Conservation (phyloP, 2,888 invertebrate species). For the Phyllotreta striolata region DNA sequence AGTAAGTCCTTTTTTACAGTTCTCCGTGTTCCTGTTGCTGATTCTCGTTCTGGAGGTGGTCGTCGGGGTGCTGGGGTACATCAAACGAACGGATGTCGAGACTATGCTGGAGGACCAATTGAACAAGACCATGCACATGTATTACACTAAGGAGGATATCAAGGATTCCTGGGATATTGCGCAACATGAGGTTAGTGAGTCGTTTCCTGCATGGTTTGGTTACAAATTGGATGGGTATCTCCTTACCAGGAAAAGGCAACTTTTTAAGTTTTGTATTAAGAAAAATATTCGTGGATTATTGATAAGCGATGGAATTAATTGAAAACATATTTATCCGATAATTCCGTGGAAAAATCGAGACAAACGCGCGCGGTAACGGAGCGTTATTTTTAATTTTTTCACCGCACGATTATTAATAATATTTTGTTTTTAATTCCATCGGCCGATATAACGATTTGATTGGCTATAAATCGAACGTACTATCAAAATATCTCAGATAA, state of each 20-base stretch:
- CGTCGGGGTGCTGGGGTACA: constrained; percentile 83
- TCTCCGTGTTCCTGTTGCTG: constrained; percentile 77
- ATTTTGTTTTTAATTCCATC: background rate
- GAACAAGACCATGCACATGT: constrained; percentile 76
- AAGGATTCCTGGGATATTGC: constrained; percentile 82
- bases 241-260: background rate
- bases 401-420: too few relatives aligned
- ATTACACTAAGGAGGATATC: constrained; percentile 69
- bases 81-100: constrained; percentile 76
- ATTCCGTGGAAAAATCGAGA: too few relatives aligned
- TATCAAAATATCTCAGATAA: too few relatives aligned
- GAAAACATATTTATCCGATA: too few relatives aligned
- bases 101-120: constrained; percentile 73
- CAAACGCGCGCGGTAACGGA: too few relatives aligned
- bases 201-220: background rate
- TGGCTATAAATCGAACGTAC: too few relatives aligned
- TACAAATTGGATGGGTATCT: background rate
- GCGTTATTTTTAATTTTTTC: too few relatives aligned
- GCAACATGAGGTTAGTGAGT: constrained; percentile 79
- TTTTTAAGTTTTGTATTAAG: too few relatives aligned
- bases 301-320: too few relatives aligned
- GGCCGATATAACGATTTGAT: too few relatives aligned
- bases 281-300: too few relatives aligned
- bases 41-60: constrained; percentile 86
- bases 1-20: constrained; percentile 63